Percentiles rank a stretch among this genome's conserved stretches.
Conservation (phyloP, 2,113 vertebrate genomes). For the Octodon degus region DNA sequence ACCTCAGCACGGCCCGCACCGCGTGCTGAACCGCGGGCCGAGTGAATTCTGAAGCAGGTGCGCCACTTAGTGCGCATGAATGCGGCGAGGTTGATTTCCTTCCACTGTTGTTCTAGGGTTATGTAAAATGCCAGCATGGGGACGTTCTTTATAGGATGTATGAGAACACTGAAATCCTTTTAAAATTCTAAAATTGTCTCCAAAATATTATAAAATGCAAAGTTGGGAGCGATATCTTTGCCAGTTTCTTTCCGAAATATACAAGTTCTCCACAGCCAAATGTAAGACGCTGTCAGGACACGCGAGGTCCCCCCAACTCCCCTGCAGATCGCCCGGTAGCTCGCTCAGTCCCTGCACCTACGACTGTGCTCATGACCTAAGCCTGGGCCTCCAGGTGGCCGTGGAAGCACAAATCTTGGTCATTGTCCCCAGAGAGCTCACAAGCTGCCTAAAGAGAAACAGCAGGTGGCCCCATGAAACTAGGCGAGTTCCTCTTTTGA, state of each 20-base stretch:
- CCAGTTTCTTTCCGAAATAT: neutral
- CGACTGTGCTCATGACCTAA: neutral
- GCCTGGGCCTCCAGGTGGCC: too few relatives aligned
- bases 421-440: neutral
- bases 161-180: neutral
- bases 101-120: neutral
- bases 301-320: neutral
- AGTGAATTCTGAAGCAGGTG: neutral
- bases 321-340: too few relatives aligned
- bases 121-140: neutral
- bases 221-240: neutral
- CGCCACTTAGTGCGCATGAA: neutral
- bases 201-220: neutral
- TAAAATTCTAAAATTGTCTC: neutral
- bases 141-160: neutral
- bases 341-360: neutral
- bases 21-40: too few relatives aligned
- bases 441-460: neutral
- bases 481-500: neutral
- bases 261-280: neutral
- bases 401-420: neutral
- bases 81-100: neutral
- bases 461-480: neutral
- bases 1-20: fast-evolving
- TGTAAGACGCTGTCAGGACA: neutral